Evolutionary conservation across 2,113 vertebrate genomes (phyloP).

Genomic region (Colistium nudipinnis): DNA sequence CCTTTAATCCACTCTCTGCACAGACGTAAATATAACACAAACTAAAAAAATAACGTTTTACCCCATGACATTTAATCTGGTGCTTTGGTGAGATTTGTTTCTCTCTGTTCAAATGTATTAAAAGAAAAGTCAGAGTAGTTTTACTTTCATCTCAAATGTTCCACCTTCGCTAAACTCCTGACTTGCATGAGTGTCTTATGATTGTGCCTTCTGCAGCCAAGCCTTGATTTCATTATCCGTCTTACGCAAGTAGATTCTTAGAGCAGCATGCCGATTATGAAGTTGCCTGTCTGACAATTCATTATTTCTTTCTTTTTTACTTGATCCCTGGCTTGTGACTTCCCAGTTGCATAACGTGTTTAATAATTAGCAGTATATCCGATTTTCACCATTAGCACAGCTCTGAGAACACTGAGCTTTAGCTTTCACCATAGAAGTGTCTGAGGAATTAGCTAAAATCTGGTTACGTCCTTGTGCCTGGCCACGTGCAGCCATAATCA

Average conservation of each 20-base stretch:
- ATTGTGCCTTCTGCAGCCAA: too few relatives aligned
- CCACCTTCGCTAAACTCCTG: neutral
- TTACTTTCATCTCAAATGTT: neutral
- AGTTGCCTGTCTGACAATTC: neutral
- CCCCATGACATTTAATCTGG: too few relatives aligned
- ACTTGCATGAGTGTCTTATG: neutral
- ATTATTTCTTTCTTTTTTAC: neutral
- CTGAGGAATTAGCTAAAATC: too few relatives aligned
- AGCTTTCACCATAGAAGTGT: neutral
- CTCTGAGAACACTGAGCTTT: neutral
- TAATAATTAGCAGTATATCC: slow-evolving; percentile 12
- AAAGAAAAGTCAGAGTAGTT: neutral
- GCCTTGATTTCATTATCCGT: neutral
- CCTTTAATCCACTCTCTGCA: too few relatives aligned
- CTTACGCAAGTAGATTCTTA: slow-evolving; percentile 16
- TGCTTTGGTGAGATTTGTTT: too few relatives aligned
- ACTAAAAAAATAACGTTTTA: too few relatives aligned
- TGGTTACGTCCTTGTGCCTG: too few relatives aligned
- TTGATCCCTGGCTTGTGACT: neutral
- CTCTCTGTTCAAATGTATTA: neutral
- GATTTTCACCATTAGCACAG: neutral
- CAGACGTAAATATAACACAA: too few relatives aligned
- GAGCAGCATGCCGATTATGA: neutral
- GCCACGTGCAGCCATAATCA: neutral
- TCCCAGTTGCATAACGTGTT: slow-evolving; percentile 3